Evolutionary conservation across 2,797 vertebrate species (phyloP).

Genomic region (Geotrypetes seraphini): DNA sequence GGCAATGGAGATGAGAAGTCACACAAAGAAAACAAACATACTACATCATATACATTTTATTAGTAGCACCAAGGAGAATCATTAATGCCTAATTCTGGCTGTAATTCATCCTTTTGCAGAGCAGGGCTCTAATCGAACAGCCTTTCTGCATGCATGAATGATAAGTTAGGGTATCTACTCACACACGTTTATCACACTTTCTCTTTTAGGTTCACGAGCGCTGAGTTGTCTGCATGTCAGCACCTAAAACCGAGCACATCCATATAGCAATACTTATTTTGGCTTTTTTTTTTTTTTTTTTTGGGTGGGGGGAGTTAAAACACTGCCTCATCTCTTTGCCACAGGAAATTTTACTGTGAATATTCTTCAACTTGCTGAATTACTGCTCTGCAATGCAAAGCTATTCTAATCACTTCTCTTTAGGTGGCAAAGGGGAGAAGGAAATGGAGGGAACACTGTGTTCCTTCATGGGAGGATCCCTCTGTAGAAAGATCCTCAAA

Average conservation of each 20-base stretch:
- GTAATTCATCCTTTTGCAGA: constrained; percentile 4
- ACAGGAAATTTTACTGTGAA: constrained; percentile 6
- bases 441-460: constrained; percentile 16
- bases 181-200: constrained; percentile 46
- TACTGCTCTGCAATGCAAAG: too few relatives aligned
- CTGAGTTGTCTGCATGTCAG: constrained; percentile 17
- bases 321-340: too few relatives aligned
- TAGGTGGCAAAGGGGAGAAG: neutral
- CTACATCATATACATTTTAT: too few relatives aligned
- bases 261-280: constrained; percentile 3
- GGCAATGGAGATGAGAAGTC: too few relatives aligned
- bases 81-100: constrained; percentile 2
- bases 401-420: constrained; percentile 2
- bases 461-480: too few relatives aligned
- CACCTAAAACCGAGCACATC: constrained; percentile 4
- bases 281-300: neutral
- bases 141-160: constrained; percentile 45
- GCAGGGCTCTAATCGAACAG: constrained; percentile 24
- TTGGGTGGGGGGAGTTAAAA: too few relatives aligned
- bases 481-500: too few relatives aligned
- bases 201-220: constrained; percentile 18
- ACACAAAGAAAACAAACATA: too few relatives aligned
- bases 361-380: constrained; percentile 6
- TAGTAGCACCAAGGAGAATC: too few relatives aligned
- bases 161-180: constrained; percentile 43